Conservation (phyloP, 1,140 invertebrate genomes). For the Drosophila kikkawai region DNA sequence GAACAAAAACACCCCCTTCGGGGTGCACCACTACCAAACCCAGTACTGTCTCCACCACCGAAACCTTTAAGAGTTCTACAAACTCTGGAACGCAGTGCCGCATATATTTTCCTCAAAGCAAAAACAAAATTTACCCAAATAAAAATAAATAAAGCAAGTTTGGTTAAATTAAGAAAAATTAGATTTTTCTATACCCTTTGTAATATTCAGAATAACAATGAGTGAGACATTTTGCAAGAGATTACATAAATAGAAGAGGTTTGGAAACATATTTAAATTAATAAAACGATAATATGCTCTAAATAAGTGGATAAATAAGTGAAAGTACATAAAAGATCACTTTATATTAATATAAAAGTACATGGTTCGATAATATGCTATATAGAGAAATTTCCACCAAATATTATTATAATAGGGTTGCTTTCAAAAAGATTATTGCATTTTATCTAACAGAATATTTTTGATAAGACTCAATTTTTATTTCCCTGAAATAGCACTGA, state of each 20-base stretch:
- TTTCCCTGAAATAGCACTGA: not conserved
- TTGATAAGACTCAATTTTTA: not conserved
- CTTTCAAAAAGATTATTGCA: not conserved
- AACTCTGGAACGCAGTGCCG: slow-evolving; percentile 12
- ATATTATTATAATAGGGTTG: not conserved
- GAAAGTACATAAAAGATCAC: not conserved
- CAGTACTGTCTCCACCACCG: slow-evolving; percentile 22
- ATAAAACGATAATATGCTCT: not conserved
- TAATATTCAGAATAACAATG: not conserved
- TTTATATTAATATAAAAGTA: too few species aligned
- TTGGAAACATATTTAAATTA: not conserved
- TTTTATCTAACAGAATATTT: not conserved
- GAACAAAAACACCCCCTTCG: slow-evolving; percentile 64
- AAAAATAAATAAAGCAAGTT: not conserved
- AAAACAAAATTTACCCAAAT: slow-evolving; percentile 1
- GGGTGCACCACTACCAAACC: slow-evolving; percentile 39
- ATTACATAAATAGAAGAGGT: not conserved
- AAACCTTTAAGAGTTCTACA: slow-evolving; percentile 6
- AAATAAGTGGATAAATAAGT: not conserved
- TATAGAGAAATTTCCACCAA: not conserved
- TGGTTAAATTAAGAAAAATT: not conserved
- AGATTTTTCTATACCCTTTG: not conserved
- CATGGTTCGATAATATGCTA: not conserved
- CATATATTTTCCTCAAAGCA: slow-evolving; percentile 12
- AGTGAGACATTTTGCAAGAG: not conserved